Evolutionary conservation across 2,797 vertebrate genomes (phyloP).

Genomic region (Premnoplex brunnescens): DNA sequence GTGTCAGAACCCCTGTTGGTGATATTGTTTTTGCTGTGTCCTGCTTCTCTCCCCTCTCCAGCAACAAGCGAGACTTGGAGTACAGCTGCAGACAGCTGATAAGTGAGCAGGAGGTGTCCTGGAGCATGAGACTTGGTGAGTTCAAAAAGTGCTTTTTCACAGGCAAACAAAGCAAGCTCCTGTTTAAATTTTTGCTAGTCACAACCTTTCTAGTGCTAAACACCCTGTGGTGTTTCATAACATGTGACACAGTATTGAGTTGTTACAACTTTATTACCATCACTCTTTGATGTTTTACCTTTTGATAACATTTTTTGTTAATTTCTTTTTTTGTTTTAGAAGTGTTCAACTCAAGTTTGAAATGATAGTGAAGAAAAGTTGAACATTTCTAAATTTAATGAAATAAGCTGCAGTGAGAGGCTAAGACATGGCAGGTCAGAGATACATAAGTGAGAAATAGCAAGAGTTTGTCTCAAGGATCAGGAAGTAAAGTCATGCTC

Average conservation of each 20-base stretch:
- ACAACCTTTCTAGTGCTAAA: constrained; percentile 11
- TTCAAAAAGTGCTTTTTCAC: constrained; percentile 2
- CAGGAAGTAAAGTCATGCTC: constrained; percentile 2
- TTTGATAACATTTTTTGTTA: background rate
- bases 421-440: constrained; percentile 15
- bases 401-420: background rate
- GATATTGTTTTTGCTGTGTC: background rate
- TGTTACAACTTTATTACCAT: background rate
- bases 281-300: background rate
- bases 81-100: constrained; percentile 30
- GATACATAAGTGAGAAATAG: constrained; percentile 15
- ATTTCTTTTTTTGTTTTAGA: background rate
- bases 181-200: background rate
- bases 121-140: background rate
- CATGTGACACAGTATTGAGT: background rate
- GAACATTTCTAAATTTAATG: background rate
- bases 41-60: background rate
- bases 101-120: constrained; percentile 33
- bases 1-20: fast-evolving
- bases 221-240: background rate
- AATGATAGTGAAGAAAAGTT: background rate
- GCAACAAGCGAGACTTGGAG: background rate
- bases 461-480: constrained; percentile 12
- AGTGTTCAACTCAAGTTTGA: background rate
- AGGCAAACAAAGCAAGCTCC: constrained; percentile 1